phyloP scores from a whole-genome alignment of 2,888 invertebrate genomes.

The Eupithecia tripunctaria region DNA sequence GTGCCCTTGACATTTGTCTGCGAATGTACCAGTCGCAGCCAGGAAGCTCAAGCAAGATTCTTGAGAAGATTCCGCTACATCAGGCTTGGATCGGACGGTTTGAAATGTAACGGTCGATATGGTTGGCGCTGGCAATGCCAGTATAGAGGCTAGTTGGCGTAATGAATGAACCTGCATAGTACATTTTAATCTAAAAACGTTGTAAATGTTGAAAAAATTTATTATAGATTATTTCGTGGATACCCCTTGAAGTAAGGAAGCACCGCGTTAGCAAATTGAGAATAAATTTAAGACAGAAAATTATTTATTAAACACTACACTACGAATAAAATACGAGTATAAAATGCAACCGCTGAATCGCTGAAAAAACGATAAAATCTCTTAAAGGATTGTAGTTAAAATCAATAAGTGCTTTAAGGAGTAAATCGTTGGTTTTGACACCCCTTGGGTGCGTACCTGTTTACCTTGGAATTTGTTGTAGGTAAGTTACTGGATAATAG shows the following conservation, averaged over 20 bases:
- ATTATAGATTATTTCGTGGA: not conserved
- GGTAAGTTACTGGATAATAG: not conserved
- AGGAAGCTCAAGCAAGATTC: constrained; percentile 51
- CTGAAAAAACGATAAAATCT: not conserved
- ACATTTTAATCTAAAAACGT: no score
- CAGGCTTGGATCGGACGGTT: constrained; percentile 22
- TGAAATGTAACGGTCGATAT: not conserved
- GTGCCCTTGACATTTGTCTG: constrained; percentile 80
- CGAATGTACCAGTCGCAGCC: constrained; percentile 57
- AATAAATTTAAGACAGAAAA: no score
- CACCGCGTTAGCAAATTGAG: not conserved
- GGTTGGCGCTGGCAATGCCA: no score
- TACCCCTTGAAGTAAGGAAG: no score
- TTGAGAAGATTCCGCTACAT: constrained; percentile 33
- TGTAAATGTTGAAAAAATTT: not conserved
- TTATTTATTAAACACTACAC: no score
- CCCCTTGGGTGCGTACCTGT: not conserved
- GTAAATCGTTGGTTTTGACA: not conserved
- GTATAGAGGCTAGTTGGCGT: not conserved
- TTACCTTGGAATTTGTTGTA: constrained; percentile 1
- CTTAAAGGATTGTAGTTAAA: not conserved
- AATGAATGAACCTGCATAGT: not conserved
- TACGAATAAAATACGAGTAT: no score
- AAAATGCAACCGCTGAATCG: no score
- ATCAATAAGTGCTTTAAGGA: not conserved